Evolutionary conservation across 2,888 invertebrate genomes (phyloP).

Genomic region (Pediacus dermestoides): DNA sequence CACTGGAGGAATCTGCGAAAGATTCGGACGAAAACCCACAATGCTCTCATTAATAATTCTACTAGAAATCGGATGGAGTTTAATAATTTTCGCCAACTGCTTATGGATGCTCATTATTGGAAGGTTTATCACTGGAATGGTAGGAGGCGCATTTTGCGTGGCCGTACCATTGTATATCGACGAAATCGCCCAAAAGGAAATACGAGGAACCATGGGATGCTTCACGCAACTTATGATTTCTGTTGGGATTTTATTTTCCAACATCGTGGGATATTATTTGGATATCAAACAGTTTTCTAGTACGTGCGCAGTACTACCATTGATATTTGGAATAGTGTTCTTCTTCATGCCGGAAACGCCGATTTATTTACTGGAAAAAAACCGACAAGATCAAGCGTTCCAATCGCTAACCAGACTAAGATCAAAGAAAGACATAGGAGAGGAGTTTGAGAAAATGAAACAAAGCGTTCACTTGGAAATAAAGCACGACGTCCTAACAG

Average conservation of each 20-base stretch:
- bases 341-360: slow-evolving; percentile 86
- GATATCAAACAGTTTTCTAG: slow-evolving; percentile 60
- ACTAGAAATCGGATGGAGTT: slow-evolving; percentile 66
- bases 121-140: slow-evolving; percentile 65
- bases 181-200: slow-evolving; percentile 76
- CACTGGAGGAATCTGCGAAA: slow-evolving; percentile 64
- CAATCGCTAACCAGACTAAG: slow-evolving; percentile 66
- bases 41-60: slow-evolving; percentile 62
- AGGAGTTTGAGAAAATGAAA: slow-evolving; percentile 60
- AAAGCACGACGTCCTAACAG: neutral
- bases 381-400: slow-evolving; percentile 60
- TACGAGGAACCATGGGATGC: slow-evolving; percentile 77
- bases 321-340: slow-evolving; percentile 64
- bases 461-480: slow-evolving; percentile 21
- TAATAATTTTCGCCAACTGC: slow-evolving; percentile 63
- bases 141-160: slow-evolving; percentile 74
- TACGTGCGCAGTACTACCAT: slow-evolving; percentile 60
- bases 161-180: slow-evolving; percentile 76
- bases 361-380: slow-evolving; percentile 61
- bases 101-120: slow-evolving; percentile 60
- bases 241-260: slow-evolving; percentile 72
- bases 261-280: slow-evolving; percentile 61
- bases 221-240: slow-evolving; percentile 80
- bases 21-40: slow-evolving; percentile 64
- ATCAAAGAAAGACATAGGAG: slow-evolving; percentile 61